Evolutionary conservation across 1,140 invertebrate genomes (phyloP).

Genomic region (Nasonia giraulti): DNA sequence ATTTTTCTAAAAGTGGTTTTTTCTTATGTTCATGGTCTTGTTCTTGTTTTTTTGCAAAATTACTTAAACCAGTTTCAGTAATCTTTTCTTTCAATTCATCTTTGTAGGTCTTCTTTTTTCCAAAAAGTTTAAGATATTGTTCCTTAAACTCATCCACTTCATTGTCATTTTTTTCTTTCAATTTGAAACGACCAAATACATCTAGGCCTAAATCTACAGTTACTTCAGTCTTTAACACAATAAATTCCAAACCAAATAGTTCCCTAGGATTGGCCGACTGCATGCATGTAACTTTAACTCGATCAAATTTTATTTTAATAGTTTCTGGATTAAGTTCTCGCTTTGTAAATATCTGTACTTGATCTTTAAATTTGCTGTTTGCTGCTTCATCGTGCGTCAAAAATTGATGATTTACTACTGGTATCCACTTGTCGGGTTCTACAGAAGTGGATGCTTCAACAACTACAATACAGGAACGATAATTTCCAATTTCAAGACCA

Average conservation of each 20-base stretch:
- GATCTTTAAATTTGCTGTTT: slow-evolving; percentile 67
- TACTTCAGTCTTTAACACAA: slow-evolving; percentile 67
- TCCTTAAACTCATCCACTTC: slow-evolving; percentile 62
- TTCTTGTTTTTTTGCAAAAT: slow-evolving; percentile 63
- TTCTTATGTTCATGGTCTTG: slow-evolving; percentile 55
- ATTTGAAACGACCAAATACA: slow-evolving; percentile 69
- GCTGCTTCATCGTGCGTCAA: slow-evolving; percentile 68
- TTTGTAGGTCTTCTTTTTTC: slow-evolving; percentile 60
- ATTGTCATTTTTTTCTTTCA: slow-evolving; percentile 60
- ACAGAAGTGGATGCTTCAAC: slow-evolving; percentile 64
- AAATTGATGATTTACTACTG: slow-evolving; percentile 68
- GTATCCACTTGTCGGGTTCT: slow-evolving; percentile 69
- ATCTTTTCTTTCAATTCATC: slow-evolving; percentile 61
- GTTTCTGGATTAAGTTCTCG: slow-evolving; percentile 67
- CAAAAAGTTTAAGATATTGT: slow-evolving; percentile 61
- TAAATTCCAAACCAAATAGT: slow-evolving; percentile 67
- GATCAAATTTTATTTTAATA: slow-evolving; percentile 66
- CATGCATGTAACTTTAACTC: slow-evolving; percentile 71
- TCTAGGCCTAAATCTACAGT: slow-evolving; percentile 64
- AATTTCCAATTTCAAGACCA: slow-evolving; percentile 70
- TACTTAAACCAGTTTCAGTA: slow-evolving; percentile 56
- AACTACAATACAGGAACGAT: slow-evolving; percentile 67
- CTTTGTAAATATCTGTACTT: slow-evolving; percentile 70
- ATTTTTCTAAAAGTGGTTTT: slow-evolving; percentile 63
- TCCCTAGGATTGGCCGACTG: slow-evolving; percentile 69